Percentiles rank a stretch among this genome's conserved stretches.
These are phyloP conservation scores for Tachina grossa DNA, from an alignment of 2,888 invertebrate species.

Conservation along the genomic window DNA sequence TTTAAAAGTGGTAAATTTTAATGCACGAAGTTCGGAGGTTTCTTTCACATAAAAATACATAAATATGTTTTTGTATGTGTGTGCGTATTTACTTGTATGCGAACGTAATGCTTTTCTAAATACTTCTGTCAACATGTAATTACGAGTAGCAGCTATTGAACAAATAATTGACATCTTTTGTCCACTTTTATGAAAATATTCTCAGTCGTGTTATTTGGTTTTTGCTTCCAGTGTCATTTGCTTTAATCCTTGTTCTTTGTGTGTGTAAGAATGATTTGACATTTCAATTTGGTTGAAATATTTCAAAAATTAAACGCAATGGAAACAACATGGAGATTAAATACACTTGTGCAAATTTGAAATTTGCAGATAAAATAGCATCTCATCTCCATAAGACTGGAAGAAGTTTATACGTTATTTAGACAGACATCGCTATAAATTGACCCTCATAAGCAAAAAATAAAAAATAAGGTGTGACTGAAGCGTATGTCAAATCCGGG, in stretches of 20 bases:
- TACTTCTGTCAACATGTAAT: neutral
- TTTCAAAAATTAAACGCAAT: neutral
- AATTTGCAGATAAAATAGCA: too few species aligned
- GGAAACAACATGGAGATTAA: too few species aligned
- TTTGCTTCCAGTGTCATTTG: neutral
- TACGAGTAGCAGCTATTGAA: neutral
- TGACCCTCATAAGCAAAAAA: too few species aligned
- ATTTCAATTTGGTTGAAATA: slow-evolving; percentile 18
- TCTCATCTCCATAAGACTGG: too few species aligned
- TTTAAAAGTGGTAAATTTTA: neutral
- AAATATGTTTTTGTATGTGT: too few species aligned
- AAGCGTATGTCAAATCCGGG: too few species aligned
- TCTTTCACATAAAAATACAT: too few species aligned
- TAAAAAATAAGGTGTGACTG: too few species aligned
- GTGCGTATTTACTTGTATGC: neutral
- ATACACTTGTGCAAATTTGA: too few species aligned
- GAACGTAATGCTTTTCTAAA: neutral
- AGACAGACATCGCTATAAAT: too few species aligned
- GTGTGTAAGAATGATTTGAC: slow-evolving; percentile 38
- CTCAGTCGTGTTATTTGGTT: neutral
- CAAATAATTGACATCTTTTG: slow-evolving; percentile 26
- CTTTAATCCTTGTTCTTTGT: neutral
- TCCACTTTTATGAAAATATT: slow-evolving; percentile 28
- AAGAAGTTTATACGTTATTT: too few species aligned
- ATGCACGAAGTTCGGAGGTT: too few species aligned